A percentile compares a stretch with the other conserved stretches of the same genome.
These are phyloP conservation scores for Spodoptera picta DNA, from an alignment of 2,888 invertebrate species.

Conservation along the genomic window DNA sequence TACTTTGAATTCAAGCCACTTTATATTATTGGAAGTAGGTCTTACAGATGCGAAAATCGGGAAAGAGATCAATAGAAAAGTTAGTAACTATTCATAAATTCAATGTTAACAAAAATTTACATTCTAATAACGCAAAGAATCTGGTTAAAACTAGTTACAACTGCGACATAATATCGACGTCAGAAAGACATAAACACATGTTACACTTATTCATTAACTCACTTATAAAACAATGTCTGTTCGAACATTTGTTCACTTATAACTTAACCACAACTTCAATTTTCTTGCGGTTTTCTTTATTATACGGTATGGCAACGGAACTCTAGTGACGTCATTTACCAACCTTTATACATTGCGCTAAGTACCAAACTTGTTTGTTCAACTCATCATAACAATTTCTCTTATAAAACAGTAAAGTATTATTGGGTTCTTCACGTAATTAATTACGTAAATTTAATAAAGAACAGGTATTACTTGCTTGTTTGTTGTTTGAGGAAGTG, in stretches of 20 bases:
- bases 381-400: slow-evolving; percentile 34
- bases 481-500: too few relatives aligned
- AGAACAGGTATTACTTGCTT: neutral
- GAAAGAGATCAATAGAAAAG: too few relatives aligned
- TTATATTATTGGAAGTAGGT: too few relatives aligned
- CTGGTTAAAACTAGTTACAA: too few relatives aligned
- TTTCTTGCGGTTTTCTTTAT: slow-evolving; percentile 52
- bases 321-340: slow-evolving; percentile 27
- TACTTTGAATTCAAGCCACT: too few relatives aligned
- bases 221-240: slow-evolving; percentile 39
- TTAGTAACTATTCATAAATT: too few relatives aligned
- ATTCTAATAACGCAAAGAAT: too few relatives aligned
- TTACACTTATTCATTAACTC: slow-evolving; percentile 16
- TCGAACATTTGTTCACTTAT: slow-evolving; percentile 48
- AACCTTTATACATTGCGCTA: slow-evolving; percentile 36
- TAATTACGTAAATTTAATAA: neutral
- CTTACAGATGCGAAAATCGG: too few relatives aligned
- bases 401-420: slow-evolving; percentile 8
- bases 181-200: slow-evolving; percentile 17
- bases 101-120: too few relatives aligned
- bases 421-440: slow-evolving; percentile 7
- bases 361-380: slow-evolving; percentile 29
- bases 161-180: neutral
- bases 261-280: slow-evolving; percentile 46
- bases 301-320: slow-evolving; percentile 32